Percentiles rank a stretch among this genome's conserved stretches.
Conservation (phyloP, 2,113 vertebrate genomes). For the Grammatotria lemairii region DNA sequence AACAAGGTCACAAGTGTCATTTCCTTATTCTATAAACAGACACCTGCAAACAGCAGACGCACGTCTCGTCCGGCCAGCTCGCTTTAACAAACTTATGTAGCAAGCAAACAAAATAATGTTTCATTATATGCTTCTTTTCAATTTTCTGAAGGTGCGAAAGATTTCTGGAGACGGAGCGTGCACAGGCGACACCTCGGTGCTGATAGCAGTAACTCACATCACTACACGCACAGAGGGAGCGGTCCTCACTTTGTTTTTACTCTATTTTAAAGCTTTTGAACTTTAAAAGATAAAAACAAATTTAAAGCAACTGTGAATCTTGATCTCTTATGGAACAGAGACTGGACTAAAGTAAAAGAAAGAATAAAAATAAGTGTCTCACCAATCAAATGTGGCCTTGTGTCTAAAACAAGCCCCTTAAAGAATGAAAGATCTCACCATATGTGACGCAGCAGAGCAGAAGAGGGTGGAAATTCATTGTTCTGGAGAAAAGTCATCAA, state of each 20-base stretch:
- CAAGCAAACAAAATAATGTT: not conserved
- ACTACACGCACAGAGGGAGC: rapidly evolving
- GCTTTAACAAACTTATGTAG: rapidly evolving
- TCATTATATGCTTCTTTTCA: rapidly evolving
- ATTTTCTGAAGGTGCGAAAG: not conserved
- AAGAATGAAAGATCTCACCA: not conserved
- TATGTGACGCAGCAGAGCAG: not conserved
- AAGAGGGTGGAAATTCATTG: not conserved
- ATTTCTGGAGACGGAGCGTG: not conserved
- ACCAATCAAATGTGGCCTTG: not conserved
- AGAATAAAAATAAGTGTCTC: not conserved
- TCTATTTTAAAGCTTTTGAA: not conserved
- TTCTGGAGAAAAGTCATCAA: not conserved
- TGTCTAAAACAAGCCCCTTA: not conserved
- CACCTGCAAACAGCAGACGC: not conserved
- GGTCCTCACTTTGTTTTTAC: not conserved
- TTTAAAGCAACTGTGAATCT: not conserved
- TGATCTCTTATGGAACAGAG: not conserved
- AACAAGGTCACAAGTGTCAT: not conserved
- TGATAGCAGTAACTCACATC: not conserved
- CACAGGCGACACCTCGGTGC: rapidly evolving
- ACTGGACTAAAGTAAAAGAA: not conserved
- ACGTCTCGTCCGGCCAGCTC: rapidly evolving
- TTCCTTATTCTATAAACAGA: not conserved
- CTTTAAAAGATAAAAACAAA: not conserved